A percentile compares a stretch with the other conserved stretches of the same genome.
Evolutionary conservation across 2,888 invertebrate genomes (phyloP).

Genomic region (Lasioglossum calceatum): DNA sequence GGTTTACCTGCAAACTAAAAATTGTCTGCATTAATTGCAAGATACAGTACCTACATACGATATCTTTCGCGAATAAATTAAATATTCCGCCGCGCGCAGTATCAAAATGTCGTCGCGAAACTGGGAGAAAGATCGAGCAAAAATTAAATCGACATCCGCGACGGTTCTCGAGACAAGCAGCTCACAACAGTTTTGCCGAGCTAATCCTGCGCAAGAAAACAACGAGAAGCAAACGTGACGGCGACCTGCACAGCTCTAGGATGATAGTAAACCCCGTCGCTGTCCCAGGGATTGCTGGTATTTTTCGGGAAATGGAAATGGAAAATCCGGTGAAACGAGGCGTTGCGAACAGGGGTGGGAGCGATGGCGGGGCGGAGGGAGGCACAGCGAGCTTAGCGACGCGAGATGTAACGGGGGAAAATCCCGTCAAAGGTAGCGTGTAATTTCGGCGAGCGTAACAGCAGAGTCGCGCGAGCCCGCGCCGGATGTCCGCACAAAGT

Average conservation of each 20-base stretch:
- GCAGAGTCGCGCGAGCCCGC: conserved; percentile 13
- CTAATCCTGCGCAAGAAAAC: not conserved
- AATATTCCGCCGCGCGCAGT: too few relatives aligned
- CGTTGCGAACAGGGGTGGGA: conserved; percentile 22
- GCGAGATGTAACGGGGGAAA: conserved; percentile 46
- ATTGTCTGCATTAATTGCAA: too few relatives aligned
- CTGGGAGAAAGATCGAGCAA: not conserved
- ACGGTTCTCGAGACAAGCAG: not conserved
- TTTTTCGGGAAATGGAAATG: conserved; percentile 29
- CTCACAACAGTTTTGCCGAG: not conserved
- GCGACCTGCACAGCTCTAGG: not conserved
- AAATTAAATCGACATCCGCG: not conserved
- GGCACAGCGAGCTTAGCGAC: conserved; percentile 45
- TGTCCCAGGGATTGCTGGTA: not conserved
- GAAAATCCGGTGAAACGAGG: conserved; percentile 26
- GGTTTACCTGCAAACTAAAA: too few relatives aligned
- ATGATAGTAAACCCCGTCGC: not conserved
- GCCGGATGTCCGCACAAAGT: conserved; percentile 65
- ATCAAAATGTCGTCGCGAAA: not conserved
- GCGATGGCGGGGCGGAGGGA: accelerated
- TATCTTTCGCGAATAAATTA: too few relatives aligned
- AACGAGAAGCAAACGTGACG: not conserved
- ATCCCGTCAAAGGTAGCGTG: conserved; percentile 66
- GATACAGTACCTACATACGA: too few relatives aligned
- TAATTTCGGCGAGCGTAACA: conserved; percentile 58